A percentile compares a stretch with the other conserved stretches of the same genome.
Evolutionary conservation across 1,140 invertebrate genomes (phyloP).

Genomic region (Prorops nasuta): DNA sequence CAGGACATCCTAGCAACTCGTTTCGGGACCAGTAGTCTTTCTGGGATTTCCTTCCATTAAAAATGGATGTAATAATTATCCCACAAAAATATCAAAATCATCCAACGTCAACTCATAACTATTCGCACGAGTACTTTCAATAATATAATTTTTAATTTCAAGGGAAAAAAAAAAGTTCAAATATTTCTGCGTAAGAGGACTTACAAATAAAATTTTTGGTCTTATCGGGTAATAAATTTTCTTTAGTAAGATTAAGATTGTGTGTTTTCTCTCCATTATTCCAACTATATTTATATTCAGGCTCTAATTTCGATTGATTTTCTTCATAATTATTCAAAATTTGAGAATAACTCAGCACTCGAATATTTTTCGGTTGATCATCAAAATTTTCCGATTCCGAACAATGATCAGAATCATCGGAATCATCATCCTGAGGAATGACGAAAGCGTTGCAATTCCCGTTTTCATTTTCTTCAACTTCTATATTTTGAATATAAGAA

Average conservation of each 20-base stretch:
- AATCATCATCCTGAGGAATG: slow-evolving; percentile 8
- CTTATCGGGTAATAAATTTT: background rate
- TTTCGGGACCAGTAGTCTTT: slow-evolving; percentile 16
- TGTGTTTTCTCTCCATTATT: background rate
- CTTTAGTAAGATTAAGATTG: background rate
- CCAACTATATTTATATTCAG: background rate
- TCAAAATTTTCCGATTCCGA: too few relatives aligned
- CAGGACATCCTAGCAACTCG: slow-evolving; percentile 1
- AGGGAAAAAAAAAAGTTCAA: slow-evolving; percentile 15
- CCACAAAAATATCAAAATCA: slow-evolving; percentile 13
- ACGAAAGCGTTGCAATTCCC: background rate
- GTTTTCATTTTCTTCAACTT: slow-evolving; percentile 5
- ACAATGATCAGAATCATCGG: background rate
- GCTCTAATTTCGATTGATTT: too few relatives aligned
- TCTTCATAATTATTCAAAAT: too few relatives aligned
- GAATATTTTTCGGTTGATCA: too few relatives aligned
- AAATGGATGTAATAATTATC: slow-evolving; percentile 9
- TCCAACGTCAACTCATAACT: slow-evolving; percentile 1
- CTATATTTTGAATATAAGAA: slow-evolving; percentile 3
- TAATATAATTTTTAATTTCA: too few relatives aligned
- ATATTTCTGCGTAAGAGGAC: background rate
- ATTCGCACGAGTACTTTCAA: slow-evolving; percentile 14
- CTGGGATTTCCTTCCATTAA: slow-evolving; percentile 9
- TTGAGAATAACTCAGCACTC: too few relatives aligned
- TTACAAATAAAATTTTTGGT: background rate